Evolutionary conservation across 2,888 invertebrate species (phyloP), one percentile per base, ranked within the genome.

Genomic region (Drosophila quinaria): DNA sequence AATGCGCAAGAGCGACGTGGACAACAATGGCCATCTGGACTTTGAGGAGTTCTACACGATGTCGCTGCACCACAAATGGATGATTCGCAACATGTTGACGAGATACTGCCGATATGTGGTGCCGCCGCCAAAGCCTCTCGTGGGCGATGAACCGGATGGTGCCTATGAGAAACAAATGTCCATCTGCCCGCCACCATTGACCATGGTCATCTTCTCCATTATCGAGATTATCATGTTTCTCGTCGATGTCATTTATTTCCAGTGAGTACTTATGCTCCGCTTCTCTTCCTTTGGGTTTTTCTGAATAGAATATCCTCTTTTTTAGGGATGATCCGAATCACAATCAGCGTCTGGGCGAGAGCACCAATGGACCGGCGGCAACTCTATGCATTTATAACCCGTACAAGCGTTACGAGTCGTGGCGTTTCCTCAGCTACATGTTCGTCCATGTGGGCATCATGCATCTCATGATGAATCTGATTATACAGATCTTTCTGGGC

Each of bases 381-480:
- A 95, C 95, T 58, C 92, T 96, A 3, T 95, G 98, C 79, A 97
- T 99, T 75, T 98, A 98, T 93, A 96, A 97, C 93, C 99, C 99
- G 0, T 94, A 95, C 70, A 95, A 95, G 89, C 94, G 98, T 70
- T 94, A 95, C 60, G 97, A 99, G 93, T 96, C 96, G 0, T 99
- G 99, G 99, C 94, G 99, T 87, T 99, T 96, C 92, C 87, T 98
- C 51, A 96, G 97, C 0, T 99, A 99, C 91, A 98, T 98, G 98
- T 96, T 99, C 91, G 97, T 99, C 25, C 99, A 99, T 93, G 96
- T 97, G 71, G 98, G 98, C 55, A 95, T 95, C 51, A 95, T 97
- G 90, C 99, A 99, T 92, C 94, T 99, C 39, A 93, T 97, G 72
- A 97, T 98, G 89, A 99, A 99, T 92, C 94, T 98, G 25, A 93